Percentiles rank a stretch among this genome's conserved stretches.
These are phyloP conservation scores for Pelodytes ibericus DNA, from an alignment of 2,797 vertebrate genomes.

Conservation along the genomic window DNA sequence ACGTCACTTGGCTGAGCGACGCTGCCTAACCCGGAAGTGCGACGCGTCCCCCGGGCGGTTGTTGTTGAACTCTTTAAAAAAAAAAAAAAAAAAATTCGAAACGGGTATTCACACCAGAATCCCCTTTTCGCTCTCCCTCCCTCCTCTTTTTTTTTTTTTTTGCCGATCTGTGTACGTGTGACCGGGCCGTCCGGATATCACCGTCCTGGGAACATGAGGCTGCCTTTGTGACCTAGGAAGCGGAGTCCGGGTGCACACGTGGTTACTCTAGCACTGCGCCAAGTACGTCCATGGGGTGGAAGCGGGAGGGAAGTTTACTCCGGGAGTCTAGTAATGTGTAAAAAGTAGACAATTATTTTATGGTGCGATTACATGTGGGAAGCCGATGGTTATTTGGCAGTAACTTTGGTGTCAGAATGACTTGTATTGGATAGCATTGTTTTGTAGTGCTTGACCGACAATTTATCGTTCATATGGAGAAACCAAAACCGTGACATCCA, in stretches of 20 bases:
- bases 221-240: slow-evolving; percentile 17
- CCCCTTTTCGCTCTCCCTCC: background rate
- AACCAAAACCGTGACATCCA: too few species aligned
- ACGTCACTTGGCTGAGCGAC: slow-evolving; percentile 51
- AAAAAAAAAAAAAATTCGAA: too few species aligned
- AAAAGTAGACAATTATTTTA: too few species aligned
- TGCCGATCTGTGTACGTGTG: background rate
- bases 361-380: too few species aligned
- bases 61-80: slow-evolving; percentile 47
- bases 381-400: too few species aligned
- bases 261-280: slow-evolving; percentile 43
- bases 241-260: slow-evolving; percentile 41
- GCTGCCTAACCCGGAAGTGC: slow-evolving; percentile 51
- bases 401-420: too few species aligned
- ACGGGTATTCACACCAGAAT: slow-evolving; percentile 1
- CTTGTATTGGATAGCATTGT: too few species aligned
- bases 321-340: too few species aligned
- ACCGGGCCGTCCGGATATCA: background rate
- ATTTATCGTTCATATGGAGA: too few species aligned
- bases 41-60: slow-evolving; percentile 46
- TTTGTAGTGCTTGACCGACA: too few species aligned
- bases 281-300: slow-evolving; percentile 35
- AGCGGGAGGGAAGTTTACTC: background rate
- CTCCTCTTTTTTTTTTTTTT: background rate
- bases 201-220: background rate